A percentile compares a stretch with the other conserved stretches of the same genome.
These are phyloP conservation scores for Pseudochromis fuscus DNA, from an alignment of 2,797 vertebrate genomes.

Conservation along the genomic window DNA sequence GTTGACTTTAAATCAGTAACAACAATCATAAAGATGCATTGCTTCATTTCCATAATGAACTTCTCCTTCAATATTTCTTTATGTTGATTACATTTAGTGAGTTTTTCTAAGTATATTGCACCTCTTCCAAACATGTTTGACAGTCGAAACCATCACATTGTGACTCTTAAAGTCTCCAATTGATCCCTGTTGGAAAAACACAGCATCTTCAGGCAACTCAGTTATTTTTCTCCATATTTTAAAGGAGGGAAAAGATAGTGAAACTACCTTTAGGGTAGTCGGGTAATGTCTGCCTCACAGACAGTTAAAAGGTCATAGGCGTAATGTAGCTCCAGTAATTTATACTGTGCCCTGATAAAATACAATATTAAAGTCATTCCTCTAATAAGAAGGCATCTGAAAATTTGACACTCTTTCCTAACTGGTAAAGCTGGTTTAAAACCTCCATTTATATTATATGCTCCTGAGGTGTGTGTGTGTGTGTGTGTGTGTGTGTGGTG, in stretches of 20 bases:
- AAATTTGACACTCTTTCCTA: not conserved
- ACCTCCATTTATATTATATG: not conserved
- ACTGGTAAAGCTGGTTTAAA: not conserved
- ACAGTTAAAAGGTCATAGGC: slow-evolving; percentile 55
- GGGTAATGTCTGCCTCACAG: slow-evolving; percentile 21
- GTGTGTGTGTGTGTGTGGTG: no score
- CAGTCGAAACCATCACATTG: no score
- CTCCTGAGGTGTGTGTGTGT: no score
- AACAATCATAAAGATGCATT: no score
- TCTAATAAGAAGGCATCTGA: slow-evolving; percentile 33
- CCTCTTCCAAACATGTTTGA: no score
- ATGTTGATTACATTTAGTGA: no score
- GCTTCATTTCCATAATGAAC: no score
- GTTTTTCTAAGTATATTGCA: no score
- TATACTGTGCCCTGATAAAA: slow-evolving; percentile 42
- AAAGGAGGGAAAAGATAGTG: not conserved
- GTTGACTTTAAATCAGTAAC: no score
- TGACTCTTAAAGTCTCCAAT: no score
- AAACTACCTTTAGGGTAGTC: slow-evolving; percentile 25
- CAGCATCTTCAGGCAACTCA: not conserved
- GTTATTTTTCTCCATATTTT: slow-evolving; percentile 27
- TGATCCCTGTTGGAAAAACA: no score
- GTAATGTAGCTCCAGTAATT: slow-evolving; percentile 30
- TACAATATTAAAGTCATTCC: slow-evolving; percentile 38
- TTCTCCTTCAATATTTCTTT: no score